Evolutionary conservation across 2,113 vertebrate species (phyloP).

Genomic region (Sterna hirundo): DNA sequence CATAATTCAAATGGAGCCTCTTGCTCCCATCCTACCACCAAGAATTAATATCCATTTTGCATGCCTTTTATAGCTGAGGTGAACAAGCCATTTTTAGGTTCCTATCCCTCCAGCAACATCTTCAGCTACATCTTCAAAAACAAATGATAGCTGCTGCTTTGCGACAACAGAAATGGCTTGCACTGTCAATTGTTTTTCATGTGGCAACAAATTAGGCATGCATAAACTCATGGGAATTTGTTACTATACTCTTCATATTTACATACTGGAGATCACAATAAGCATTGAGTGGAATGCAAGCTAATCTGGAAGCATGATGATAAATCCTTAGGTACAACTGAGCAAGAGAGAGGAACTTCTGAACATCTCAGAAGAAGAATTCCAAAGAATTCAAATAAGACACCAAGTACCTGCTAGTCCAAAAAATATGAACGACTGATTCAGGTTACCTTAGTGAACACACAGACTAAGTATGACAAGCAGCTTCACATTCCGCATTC

Average conservation of each 20-base stretch:
- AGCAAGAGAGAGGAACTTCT: neutral
- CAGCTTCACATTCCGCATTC: neutral
- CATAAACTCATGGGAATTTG: neutral
- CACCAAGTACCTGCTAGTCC: neutral
- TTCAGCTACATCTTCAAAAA: neutral
- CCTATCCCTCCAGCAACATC: neutral
- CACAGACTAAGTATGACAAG: neutral
- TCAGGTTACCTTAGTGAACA: neutral
- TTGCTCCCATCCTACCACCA: neutral
- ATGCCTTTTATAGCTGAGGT: neutral
- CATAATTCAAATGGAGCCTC: neutral
- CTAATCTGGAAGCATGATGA: neutral
- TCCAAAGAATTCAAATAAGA: neutral
- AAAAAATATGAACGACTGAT: neutral
- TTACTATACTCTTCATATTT: neutral
- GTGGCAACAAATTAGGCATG: neutral
- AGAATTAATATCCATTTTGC: neutral
- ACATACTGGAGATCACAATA: neutral
- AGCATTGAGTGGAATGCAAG: neutral
- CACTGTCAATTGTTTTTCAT: neutral
- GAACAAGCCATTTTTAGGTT: neutral
- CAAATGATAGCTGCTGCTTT: neutral
- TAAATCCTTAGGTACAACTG: neutral
- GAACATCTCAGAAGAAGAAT: neutral
- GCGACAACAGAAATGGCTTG: neutral